phyloP scores from a whole-genome alignment of 2,113 vertebrate genomes.

The Melanostigma gelatinosum region DNA sequence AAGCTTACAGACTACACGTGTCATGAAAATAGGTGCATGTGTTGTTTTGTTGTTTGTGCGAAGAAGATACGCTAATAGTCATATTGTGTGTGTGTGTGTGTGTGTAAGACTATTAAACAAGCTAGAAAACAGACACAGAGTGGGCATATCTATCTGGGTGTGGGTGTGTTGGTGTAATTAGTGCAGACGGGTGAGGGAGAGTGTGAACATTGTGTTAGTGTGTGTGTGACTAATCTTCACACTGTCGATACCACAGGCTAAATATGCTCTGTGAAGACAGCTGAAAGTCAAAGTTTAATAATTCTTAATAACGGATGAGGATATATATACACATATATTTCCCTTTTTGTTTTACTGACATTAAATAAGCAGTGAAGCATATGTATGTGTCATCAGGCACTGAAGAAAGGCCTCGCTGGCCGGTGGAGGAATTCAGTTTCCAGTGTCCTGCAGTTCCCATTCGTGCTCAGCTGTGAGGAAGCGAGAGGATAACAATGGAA shows the following conservation, averaged over 20 bases:
- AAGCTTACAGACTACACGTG: not conserved
- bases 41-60: not conserved
- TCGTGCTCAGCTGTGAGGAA: conserved; percentile 45
- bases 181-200: conserved; percentile 1
- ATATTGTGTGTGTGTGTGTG: not conserved
- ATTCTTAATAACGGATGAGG: not conserved
- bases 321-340: not conserved
- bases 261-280: conserved; percentile 13
- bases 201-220: conserved; percentile 5
- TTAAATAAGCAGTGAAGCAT: not conserved
- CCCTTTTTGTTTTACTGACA: not conserved
- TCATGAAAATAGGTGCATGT: not conserved
- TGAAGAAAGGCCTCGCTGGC: not conserved
- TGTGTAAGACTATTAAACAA: conserved; percentile 1
- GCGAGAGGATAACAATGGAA: conserved; percentile 7
- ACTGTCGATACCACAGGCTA: conserved; percentile 9
- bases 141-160: not conserved
- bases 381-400: not conserved
- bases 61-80: conserved; percentile 5
- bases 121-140: conserved; percentile 2
- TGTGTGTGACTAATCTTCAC: conserved; percentile 38
- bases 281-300: not conserved
- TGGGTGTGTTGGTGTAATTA: conserved; percentile 30
- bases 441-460: not conserved
- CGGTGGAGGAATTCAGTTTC: not conserved